Evolutionary conservation across 1,140 invertebrate genomes (phyloP).

Genomic region (Brachionus sp.): DNA sequence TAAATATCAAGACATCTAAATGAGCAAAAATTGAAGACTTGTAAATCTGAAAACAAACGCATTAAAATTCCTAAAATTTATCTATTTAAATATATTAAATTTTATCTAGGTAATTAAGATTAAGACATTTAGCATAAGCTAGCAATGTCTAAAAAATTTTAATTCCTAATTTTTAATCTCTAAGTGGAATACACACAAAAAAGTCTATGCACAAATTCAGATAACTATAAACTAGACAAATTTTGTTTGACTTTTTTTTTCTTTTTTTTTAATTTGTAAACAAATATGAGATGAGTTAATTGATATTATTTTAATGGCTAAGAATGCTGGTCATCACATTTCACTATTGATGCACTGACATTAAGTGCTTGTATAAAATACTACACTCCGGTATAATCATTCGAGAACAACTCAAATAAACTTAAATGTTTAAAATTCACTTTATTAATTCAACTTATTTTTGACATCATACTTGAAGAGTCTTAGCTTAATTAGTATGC

Average conservation of each 20-base stretch:
- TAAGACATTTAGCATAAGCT: background rate
- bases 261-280: background rate
- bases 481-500: slow-evolving; percentile 2
- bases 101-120: background rate
- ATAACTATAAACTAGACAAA: background rate
- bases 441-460: background rate
- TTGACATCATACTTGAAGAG: background rate
- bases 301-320: background rate
- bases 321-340: slow-evolving; percentile 9
- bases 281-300: background rate
- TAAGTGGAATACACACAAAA: background rate
- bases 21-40: background rate
- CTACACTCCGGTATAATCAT: background rate
- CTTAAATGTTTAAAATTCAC: slow-evolving; percentile 7
- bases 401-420: background rate
- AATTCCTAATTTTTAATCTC: background rate
- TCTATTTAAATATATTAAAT: background rate
- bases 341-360: background rate
- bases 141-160: background rate
- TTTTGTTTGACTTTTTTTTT: background rate
- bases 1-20: background rate
- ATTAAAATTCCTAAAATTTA: slow-evolving; percentile 1
- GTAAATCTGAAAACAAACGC: background rate
- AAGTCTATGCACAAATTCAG: background rate
- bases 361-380: background rate